A percentile compares a stretch with the other conserved stretches of the same genome.
Evolutionary conservation across 2,888 invertebrate genomes (phyloP).

Genomic region (Orchesellides sinensis): DNA sequence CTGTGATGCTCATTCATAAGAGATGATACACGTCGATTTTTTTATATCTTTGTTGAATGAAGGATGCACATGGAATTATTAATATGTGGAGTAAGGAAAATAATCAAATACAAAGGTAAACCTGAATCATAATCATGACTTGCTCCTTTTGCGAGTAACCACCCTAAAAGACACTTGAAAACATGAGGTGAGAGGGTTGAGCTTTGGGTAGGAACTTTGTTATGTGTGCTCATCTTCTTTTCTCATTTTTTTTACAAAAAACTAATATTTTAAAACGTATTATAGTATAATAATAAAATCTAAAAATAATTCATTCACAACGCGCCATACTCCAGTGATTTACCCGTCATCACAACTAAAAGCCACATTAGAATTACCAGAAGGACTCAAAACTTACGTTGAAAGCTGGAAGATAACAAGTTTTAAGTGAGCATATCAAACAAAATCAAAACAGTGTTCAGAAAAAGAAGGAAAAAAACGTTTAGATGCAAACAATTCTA

Average conservation of each 20-base stretch:
- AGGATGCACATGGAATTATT: constrained; percentile 1
- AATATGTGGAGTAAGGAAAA: constrained; percentile 15
- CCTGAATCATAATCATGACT: constrained; percentile 53
- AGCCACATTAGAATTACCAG: not conserved
- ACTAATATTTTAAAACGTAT: not conserved
- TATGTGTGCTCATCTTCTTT: not conserved
- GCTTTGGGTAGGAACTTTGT: constrained; percentile 6
- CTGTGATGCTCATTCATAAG: constrained; percentile 29
- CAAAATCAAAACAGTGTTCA: constrained; percentile 20
- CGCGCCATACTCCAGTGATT: constrained; percentile 8
- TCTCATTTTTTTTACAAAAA: constrained; percentile 4
- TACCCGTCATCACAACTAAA: constrained; percentile 14
- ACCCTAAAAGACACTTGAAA: constrained; percentile 46
- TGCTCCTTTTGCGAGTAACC: constrained; percentile 35
- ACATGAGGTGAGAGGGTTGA: not conserved
- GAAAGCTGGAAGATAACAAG: constrained; percentile 34
- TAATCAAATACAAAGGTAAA: not conserved
- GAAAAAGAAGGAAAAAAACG: too few species aligned
- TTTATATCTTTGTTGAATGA: constrained; percentile 28
- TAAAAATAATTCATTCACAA: constrained; percentile 52
- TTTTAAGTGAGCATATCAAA: constrained; percentile 31
- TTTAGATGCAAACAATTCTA: too few species aligned
- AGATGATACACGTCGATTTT: not conserved
- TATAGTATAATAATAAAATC: not conserved
- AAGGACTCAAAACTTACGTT: not conserved